Conservation (phyloP, 2,113 vertebrate species). For the Alethe castanea region DNA sequence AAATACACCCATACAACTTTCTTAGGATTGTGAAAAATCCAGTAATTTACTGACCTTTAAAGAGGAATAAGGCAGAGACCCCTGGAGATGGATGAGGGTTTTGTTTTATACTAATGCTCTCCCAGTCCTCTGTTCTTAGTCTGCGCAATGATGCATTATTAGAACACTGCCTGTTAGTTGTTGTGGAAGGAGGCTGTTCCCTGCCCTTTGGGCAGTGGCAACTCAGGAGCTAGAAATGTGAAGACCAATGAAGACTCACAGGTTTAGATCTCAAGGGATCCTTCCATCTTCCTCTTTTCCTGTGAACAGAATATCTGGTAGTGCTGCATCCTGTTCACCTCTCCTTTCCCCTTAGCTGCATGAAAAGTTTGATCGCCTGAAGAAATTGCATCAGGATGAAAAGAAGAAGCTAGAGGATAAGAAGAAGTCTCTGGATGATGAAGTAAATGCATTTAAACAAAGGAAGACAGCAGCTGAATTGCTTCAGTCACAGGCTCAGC, state of each 20-base stretch:
- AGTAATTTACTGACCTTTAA: background rate
- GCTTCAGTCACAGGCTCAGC: constrained; percentile 91
- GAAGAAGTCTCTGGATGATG: constrained; percentile 93
- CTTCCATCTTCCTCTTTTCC: background rate
- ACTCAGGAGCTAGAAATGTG: background rate
- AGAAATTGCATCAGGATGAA: constrained; percentile 97
- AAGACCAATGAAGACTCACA: background rate
- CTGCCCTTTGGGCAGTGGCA: background rate
- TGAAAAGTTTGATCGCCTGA: constrained; percentile 96
- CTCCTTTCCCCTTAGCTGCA: constrained; percentile 79
- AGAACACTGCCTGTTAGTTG: background rate
- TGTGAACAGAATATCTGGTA: background rate
- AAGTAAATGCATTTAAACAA: constrained; percentile 94
- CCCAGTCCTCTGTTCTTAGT: background rate
- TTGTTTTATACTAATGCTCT: background rate
- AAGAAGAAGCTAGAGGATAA: constrained; percentile 98
- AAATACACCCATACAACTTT: background rate
- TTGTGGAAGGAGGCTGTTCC: background rate
- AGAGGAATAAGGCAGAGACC: background rate
- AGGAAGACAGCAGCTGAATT: constrained; percentile 95
- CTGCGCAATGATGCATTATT: background rate
- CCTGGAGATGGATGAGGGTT: background rate
- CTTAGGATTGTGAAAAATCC: background rate
- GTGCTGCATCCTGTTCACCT: background rate
- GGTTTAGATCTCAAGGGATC: background rate